phyloP scores from a whole-genome alignment of 2,888 invertebrate genomes.

The Chrysotoxum bicinctum region DNA sequence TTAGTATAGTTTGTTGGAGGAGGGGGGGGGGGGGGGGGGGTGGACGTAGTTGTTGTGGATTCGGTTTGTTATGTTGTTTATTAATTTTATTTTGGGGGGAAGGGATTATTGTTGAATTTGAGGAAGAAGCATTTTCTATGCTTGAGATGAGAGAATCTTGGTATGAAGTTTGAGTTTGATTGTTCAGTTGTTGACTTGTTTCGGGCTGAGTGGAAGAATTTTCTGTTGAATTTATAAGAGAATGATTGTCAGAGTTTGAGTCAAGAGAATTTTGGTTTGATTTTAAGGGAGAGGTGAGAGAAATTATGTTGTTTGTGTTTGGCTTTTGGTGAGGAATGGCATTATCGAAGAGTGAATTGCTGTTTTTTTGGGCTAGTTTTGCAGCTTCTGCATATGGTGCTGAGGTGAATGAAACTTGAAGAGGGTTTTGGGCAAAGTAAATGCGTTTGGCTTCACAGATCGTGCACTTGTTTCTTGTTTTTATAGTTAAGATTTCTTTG shows the following conservation, averaged over 20 bases:
- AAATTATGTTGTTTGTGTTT: background rate
- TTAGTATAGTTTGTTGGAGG: background rate
- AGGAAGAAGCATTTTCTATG: background rate
- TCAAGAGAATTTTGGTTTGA: background rate
- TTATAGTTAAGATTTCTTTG: background rate
- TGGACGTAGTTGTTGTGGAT: background rate
- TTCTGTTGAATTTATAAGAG: background rate
- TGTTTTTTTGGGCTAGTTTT: background rate
- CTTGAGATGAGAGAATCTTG: background rate
- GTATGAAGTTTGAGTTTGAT: background rate
- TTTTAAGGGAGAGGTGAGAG: background rate
- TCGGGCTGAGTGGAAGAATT: background rate
- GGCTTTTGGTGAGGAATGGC: background rate
- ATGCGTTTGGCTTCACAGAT: background rate
- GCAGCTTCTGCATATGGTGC: background rate
- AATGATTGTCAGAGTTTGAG: background rate
- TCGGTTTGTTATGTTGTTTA: background rate
- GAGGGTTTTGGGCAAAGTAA: background rate
- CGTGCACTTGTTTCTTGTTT: conserved; percentile 2
- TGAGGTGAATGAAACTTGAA: background rate
- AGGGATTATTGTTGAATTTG: background rate
- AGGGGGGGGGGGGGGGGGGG: background rate
- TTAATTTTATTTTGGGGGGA: background rate
- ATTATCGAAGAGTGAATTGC: background rate
- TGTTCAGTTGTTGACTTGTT: no score